Evolutionary conservation across 2,797 vertebrate genomes (phyloP), one percentile per base, ranked within the genome.

Genomic region (Psittacula echo): DNA sequence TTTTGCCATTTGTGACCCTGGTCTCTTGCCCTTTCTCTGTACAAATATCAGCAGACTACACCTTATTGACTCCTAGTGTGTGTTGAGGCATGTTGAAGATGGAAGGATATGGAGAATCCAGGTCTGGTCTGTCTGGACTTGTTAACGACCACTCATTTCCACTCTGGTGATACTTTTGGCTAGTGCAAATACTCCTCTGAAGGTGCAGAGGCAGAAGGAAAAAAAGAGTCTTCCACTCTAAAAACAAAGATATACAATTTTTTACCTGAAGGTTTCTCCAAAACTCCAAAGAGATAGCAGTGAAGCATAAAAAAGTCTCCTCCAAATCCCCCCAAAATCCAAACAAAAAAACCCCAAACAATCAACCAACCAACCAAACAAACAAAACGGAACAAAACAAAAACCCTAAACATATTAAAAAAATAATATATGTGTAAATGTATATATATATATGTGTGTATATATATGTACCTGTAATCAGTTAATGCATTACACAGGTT

Each of bases 381-480:
- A 41, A 41, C 13, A 48, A 47, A 48, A 1, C 7, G 26, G 39
- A 39, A 7, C 23, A 39, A 62, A 68, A n/a, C 1, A 5, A 85
- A 23, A 45, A 4, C 13, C 16, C 7, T 7, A 48, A 61, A 1
- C 2, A 14, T 14, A 29, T 22, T 22, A 65, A 65, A 16, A 53
- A 29, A 45, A 30, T 20, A 32, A 32, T 32, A 13, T n/a, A 56
- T 56, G 5, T 56, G 8, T n/a, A 22, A 7, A n/a, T 22, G 22
- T n/a, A 22, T n/a, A 50, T n/a, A 22, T n/a, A 50, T 50, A 23
- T n/a, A 15, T 21, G n/a, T 21, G n/a, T 22, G 4, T 56, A 56
- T n/a, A n/a, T 22, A n/a, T 22, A 53, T 2, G 10, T n/a, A 78
- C 22, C 13, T 2, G 0, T 27, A 58, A 45, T n/a, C 18, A 41